phyloP scores from a whole-genome alignment of 2,113 vertebrate species.

The Passerina amoena region DNA sequence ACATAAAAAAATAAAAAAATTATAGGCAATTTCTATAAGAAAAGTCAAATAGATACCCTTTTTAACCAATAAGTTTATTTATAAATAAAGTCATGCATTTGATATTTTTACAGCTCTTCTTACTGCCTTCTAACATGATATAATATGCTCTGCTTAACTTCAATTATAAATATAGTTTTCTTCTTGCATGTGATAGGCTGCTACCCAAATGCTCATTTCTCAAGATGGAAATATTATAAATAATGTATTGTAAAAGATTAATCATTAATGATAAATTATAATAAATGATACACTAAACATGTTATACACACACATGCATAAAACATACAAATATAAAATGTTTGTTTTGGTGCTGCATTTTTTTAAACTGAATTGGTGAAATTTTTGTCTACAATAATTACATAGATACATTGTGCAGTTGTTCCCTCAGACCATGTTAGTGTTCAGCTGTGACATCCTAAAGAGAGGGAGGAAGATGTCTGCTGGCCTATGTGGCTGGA shows the following conservation, averaged over 20 bases:
- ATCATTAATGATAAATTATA: background rate
- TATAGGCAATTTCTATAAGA: background rate
- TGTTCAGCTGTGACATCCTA: background rate
- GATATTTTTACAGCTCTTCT: background rate
- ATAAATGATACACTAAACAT: accelerated
- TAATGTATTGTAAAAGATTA: background rate
- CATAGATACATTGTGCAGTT: background rate
- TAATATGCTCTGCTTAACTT: background rate
- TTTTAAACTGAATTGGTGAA: background rate
- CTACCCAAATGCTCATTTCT: background rate
- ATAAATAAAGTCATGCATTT: background rate
- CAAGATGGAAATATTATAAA: background rate
- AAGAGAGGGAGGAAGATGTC: background rate
- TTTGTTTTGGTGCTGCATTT: background rate
- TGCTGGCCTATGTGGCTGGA: background rate
- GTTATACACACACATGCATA: accelerated
- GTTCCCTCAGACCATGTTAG: background rate
- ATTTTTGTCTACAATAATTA: background rate
- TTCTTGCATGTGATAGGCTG: background rate
- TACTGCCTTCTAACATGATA: background rate
- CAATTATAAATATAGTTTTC: background rate
- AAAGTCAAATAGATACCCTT: background rate
- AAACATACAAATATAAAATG: background rate
- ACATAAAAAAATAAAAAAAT: background rate
- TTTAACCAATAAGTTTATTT: background rate